Percentiles rank a stretch among this genome's conserved stretches.
phyloP scores from a whole-genome alignment of 30 jellyfish, hydroid and myxozoan species.

The Aurelia sp. region DNA sequence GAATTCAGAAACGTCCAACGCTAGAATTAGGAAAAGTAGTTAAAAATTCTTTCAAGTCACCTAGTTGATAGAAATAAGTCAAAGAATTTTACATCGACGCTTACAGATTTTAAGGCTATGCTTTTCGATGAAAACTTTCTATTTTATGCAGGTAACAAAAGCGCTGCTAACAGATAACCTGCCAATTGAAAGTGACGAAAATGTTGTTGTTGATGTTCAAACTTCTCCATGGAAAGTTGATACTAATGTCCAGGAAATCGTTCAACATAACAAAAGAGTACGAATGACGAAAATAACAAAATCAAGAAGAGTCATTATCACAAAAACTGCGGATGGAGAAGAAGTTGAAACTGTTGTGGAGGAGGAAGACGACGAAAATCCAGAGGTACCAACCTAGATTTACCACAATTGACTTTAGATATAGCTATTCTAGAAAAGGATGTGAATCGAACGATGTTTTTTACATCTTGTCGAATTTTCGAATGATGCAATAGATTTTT shows the following conservation, averaged over 20 bases:
- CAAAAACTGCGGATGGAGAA: slow-evolving; percentile 66
- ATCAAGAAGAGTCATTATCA: slow-evolving; percentile 47
- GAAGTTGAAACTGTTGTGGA: slow-evolving; percentile 69
- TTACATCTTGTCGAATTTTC: too few relatives aligned
- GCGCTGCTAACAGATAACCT: slow-evolving; percentile 5
- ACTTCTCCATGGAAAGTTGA: slow-evolving; percentile 67
- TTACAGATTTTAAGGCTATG: too few relatives aligned
- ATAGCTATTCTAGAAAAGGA: background rate
- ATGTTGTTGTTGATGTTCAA: slow-evolving; percentile 50
- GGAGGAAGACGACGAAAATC: slow-evolving; percentile 61
- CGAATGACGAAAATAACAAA: slow-evolving; percentile 56
- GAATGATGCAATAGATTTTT: too few relatives aligned
- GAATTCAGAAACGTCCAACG: too few relatives aligned
- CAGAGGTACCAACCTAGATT: slow-evolving; percentile 14
- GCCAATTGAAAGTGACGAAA: background rate
- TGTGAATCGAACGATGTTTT: too few relatives aligned
- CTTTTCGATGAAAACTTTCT: too few relatives aligned
- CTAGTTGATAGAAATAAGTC: too few relatives aligned
- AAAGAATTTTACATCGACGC: too few relatives aligned
- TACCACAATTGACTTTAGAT: background rate
- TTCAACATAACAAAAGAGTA: slow-evolving; percentile 42
- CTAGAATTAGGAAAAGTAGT: too few relatives aligned
- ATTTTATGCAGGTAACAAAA: too few relatives aligned
- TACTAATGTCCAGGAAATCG: slow-evolving; percentile 46
- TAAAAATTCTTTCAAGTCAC: too few relatives aligned